A percentile compares a stretch with the other conserved stretches of the same genome.
These are phyloP conservation scores for Acleris sparsana DNA, from an alignment of 2,888 invertebrate species.

Conservation along the genomic window DNA sequence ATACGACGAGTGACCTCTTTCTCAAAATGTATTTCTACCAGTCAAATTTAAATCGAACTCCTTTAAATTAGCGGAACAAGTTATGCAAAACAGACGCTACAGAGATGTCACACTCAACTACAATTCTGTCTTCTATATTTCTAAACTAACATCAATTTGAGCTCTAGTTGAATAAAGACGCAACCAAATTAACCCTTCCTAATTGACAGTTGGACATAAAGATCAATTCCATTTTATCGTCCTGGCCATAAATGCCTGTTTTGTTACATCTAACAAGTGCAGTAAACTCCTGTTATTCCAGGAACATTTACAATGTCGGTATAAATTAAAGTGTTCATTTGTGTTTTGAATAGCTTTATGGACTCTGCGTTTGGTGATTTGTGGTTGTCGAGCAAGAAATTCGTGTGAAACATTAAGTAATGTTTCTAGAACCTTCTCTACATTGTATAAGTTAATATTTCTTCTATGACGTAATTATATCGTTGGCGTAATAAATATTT, in stretches of 20 bases:
- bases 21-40: no score
- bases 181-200: conserved; percentile 7
- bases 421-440: no score
- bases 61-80: no score
- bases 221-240: conserved; percentile 4
- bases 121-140: no score
- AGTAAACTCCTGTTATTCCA: conserved; percentile 23
- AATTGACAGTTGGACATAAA: conserved; percentile 23
- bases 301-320: conserved; percentile 29
- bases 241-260: conserved; percentile 20
- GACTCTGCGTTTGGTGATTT: conserved; percentile 16
- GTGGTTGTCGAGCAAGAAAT: neutral
- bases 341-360: conserved; percentile 32
- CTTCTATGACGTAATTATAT: no score
- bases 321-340: conserved; percentile 30
- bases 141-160: no score
- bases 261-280: conserved; percentile 20
- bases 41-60: no score
- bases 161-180: neutral
- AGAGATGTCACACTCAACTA: no score
- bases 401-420: neutral
- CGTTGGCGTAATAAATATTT: no score
- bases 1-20: no score
- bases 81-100: no score
- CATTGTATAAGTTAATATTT: no score